Conservation (phyloP, 92 coral and sea anemone species). For the Meandrina meandrites region DNA sequence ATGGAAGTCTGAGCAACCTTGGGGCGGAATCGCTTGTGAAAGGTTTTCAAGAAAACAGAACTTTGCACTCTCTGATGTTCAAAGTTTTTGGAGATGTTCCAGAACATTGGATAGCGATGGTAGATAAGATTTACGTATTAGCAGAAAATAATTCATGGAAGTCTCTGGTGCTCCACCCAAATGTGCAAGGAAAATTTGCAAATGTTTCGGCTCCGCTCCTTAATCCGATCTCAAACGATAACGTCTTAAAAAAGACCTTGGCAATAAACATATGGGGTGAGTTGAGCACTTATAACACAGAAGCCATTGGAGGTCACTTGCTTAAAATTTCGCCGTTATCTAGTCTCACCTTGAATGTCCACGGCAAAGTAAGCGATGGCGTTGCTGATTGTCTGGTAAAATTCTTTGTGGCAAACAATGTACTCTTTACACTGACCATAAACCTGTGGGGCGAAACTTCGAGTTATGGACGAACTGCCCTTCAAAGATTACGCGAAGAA, state of each 20-base stretch:
- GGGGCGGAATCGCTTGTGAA: not conserved
- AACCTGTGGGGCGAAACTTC: not conserved
- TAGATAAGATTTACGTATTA: not conserved
- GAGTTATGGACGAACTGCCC: not conserved
- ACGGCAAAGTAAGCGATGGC: not conserved
- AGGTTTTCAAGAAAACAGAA: not conserved
- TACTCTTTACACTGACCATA: not conserved
- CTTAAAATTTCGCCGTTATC: not conserved
- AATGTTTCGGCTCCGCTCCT: not conserved
- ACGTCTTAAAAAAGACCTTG: not conserved
- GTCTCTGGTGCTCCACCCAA: not conserved
- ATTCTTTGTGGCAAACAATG: not conserved
- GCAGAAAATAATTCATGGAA: not conserved
- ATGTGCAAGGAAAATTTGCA: not conserved
- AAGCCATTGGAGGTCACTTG: not conserved
- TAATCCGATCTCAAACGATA: not conserved
- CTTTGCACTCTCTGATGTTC: not conserved
- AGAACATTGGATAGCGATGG: not conserved
- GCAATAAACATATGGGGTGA: conserved; percentile 17
- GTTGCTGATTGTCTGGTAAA: not conserved
- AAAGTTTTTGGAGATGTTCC: conserved; percentile 3
- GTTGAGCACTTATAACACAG: not conserved
- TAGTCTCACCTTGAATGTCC: not conserved
- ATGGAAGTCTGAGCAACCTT: not conserved
- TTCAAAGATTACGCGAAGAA: not conserved